Evolutionary conservation across 2,888 invertebrate species (phyloP).

Genomic region (Seira sanloemensis): DNA sequence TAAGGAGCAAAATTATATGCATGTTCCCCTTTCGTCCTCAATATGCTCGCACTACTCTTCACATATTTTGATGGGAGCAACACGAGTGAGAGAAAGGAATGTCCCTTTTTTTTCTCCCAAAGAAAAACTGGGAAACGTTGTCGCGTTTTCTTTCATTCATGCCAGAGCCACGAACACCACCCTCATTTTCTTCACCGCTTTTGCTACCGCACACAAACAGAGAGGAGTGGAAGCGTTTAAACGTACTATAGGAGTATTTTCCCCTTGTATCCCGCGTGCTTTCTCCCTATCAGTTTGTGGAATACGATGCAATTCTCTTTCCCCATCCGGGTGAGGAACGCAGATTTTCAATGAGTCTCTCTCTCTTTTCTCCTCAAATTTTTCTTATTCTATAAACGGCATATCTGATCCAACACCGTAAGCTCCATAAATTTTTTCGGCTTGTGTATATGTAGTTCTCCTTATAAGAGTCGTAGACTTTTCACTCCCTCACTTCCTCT

Average conservation of each 20-base stretch:
- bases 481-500: slow-evolving; percentile 23
- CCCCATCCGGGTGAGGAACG: slow-evolving; percentile 51
- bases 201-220: not conserved
- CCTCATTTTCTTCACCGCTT: not conserved
- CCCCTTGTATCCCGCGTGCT: not conserved
- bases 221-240: not conserved
- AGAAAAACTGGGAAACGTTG: not conserved
- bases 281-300: not conserved
- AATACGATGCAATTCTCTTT: slow-evolving; percentile 43
- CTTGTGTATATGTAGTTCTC: slow-evolving; percentile 10
- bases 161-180: not conserved
- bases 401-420: slow-evolving; percentile 56
- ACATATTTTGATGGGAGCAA: too few species aligned
- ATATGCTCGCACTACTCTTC: too few species aligned
- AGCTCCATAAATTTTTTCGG: slow-evolving; percentile 46
- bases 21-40: not conserved
- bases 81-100: not conserved
- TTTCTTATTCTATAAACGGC: not conserved
- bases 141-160: not conserved
- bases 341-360: slow-evolving; percentile 61
- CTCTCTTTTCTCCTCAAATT: slow-evolving; percentile 28
- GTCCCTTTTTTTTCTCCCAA: too few species aligned
- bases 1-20: not conserved
- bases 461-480: slow-evolving; percentile 28
- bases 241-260: not conserved